phyloP scores from a whole-genome alignment of 2,797 vertebrate species.

The Acropternis orthonyx region DNA sequence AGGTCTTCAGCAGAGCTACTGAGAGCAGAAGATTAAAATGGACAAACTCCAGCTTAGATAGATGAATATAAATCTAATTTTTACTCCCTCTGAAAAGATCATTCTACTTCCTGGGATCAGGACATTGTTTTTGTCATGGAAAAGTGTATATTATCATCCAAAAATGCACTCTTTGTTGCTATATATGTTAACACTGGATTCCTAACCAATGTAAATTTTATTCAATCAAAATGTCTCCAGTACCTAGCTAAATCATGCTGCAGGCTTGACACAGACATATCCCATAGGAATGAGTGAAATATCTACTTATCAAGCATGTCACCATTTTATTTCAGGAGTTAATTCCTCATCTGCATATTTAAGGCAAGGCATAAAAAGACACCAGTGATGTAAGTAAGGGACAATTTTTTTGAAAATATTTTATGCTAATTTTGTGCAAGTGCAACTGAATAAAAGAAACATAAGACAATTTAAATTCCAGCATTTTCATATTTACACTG shows the following conservation, averaged over 20 bases:
- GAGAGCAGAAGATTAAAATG: background rate
- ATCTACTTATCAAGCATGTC: background rate
- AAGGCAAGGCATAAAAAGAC: background rate
- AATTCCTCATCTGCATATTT: background rate
- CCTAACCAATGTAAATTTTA: background rate
- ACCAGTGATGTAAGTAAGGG: background rate
- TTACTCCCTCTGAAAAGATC: background rate
- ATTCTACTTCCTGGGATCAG: background rate
- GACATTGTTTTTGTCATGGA: background rate
- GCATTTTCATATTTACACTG: background rate
- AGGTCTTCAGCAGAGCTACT: background rate
- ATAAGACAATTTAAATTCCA: background rate
- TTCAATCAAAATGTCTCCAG: background rate
- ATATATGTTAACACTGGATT: background rate
- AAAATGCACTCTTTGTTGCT: background rate
- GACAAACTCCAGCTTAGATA: background rate
- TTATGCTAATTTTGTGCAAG: background rate
- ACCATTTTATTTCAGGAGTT: background rate
- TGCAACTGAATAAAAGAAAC: background rate
- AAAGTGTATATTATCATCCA: background rate
- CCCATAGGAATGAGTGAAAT: background rate
- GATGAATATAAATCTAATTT: background rate
- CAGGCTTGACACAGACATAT: background rate
- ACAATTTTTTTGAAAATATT: background rate
- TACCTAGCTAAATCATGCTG: background rate